Percentiles rank a stretch among this genome's conserved stretches.
These are phyloP conservation scores for Rhynchomys soricoides DNA, from an alignment of 2,113 vertebrate species.

Conservation along the genomic window DNA sequence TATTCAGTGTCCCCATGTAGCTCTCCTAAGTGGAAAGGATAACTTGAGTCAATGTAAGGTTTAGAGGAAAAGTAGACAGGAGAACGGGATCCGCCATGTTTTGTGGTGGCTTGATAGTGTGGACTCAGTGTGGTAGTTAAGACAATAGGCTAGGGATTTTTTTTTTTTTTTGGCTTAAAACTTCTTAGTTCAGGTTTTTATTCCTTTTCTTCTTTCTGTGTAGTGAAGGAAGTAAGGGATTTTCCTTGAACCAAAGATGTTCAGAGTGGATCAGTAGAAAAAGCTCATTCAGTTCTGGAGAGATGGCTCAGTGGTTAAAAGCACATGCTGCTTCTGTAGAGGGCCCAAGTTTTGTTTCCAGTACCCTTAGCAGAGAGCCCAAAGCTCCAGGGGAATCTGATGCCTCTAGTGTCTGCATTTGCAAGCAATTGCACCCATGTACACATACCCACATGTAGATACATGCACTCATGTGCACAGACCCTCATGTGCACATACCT, in stretches of 20 bases:
- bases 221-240: not conserved
- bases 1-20: not conserved
- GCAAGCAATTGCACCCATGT: not conserved
- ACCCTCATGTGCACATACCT: not conserved
- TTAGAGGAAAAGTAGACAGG: constrained; percentile 4
- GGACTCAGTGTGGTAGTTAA: not conserved
- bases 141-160: not conserved
- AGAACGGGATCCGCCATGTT: not conserved
- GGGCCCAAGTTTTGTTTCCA: not conserved
- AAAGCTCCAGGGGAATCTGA: not conserved
- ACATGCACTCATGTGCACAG: not conserved
- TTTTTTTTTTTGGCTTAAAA: not conserved
- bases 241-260: not conserved
- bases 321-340: not conserved
- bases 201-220: not conserved
- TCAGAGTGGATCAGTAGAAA: not conserved
- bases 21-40: not conserved
- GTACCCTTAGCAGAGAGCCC: not conserved
- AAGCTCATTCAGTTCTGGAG: not conserved
- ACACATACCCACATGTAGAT: not conserved
- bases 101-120: not conserved
- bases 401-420: not conserved
- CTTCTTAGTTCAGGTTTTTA: not conserved
- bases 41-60: not conserved
- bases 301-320: not conserved